Conservation (phyloP, 1,140 invertebrate genomes). For the Drosophila melanica region DNA sequence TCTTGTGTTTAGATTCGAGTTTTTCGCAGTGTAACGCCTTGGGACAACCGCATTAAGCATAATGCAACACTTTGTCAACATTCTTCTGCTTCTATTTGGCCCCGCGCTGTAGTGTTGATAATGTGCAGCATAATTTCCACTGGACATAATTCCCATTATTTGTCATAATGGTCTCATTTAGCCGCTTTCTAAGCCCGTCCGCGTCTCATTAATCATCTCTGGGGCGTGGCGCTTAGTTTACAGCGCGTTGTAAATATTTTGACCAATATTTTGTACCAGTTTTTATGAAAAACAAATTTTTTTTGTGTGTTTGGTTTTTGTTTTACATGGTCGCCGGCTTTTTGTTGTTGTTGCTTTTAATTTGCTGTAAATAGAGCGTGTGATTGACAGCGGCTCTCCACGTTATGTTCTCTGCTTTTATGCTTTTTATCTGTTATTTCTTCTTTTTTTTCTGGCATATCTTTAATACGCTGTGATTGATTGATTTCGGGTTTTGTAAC, state of each 20-base stretch:
- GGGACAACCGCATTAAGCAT: constrained; percentile 26
- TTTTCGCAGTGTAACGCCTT: constrained; percentile 1
- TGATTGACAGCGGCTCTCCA: constrained; percentile 63
- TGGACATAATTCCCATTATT: constrained; percentile 38
- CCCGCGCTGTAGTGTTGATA: constrained; percentile 39
- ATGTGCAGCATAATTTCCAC: constrained; percentile 44
- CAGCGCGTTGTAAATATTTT: constrained; percentile 75
- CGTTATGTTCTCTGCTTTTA: constrained; percentile 23
- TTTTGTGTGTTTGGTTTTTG: constrained; percentile 40
- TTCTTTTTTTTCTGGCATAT: constrained; percentile 38
- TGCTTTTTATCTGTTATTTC: constrained; percentile 16
- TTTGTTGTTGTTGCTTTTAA: constrained; percentile 65
- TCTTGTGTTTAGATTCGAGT: too few species aligned
- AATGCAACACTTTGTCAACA: constrained; percentile 38
- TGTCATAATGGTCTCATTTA: constrained; percentile 54
- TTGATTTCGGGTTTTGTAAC: constrained; percentile 41
- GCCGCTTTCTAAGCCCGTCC: constrained; percentile 58
- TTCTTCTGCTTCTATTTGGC: background rate
- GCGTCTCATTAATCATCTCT: constrained; percentile 61
- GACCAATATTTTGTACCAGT: constrained; percentile 71
- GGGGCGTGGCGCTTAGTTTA: constrained; percentile 37
- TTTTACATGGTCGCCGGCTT: constrained; percentile 61
- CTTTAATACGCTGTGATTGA: constrained; percentile 75
- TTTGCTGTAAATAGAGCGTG: constrained; percentile 80
- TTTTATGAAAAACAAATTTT: constrained; percentile 15